phyloP scores from a whole-genome alignment of 2,113 vertebrate species.

The Forbesichthys papilliferus region DNA sequence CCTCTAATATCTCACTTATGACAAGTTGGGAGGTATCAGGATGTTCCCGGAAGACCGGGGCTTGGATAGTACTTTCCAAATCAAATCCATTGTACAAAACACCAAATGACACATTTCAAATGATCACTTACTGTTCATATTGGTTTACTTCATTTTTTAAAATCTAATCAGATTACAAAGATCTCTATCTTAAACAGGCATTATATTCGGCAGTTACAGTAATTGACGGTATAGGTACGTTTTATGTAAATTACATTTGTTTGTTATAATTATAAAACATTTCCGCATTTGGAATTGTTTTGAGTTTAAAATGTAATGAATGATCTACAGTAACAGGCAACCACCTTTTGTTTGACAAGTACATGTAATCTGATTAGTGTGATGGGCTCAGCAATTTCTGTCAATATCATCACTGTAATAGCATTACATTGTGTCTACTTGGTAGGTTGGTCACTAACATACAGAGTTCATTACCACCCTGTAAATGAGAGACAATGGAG shows the following conservation, averaged over 20 bases:
- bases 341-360: background rate
- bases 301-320: background rate
- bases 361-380: background rate
- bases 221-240: conserved; percentile 7
- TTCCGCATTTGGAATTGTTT: background rate
- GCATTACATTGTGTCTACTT: background rate
- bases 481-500: background rate
- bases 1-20: conserved; percentile 1
- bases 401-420: background rate
- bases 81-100: conserved; percentile 15
- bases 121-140: background rate
- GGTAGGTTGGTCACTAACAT: background rate
- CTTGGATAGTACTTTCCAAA: conserved; percentile 17
- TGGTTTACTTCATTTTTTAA: conserved; percentile 7
- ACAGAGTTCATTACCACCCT: background rate
- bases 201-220: background rate
- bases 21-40: background rate
- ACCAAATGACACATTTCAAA: conserved; percentile 4
- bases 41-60: background rate
- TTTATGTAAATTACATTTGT: background rate
- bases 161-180: conserved; percentile 1
- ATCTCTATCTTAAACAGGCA: conserved; percentile 1
- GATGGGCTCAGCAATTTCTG: too few relatives aligned
- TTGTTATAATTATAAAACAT: background rate
- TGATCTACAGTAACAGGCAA: background rate